Evolutionary conservation across 2,797 vertebrate species (phyloP), one percentile per base, ranked within the genome.

Genomic region (Anas bernieri): DNA sequence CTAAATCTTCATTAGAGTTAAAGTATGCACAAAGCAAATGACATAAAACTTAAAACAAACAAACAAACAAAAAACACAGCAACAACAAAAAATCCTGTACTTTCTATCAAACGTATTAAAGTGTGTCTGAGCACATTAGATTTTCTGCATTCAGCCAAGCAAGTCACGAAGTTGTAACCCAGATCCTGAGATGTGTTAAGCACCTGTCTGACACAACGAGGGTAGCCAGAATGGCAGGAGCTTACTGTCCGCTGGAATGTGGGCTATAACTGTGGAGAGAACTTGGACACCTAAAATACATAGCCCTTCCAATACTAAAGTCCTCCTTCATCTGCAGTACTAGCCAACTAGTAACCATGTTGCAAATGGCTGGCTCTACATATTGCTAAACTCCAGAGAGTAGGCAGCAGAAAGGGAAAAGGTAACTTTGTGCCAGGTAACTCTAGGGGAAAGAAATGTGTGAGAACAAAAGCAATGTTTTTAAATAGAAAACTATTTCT

Each of bases 391-490:
- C 8, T 1, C 0, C 2, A n/a, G 80, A 54, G 7, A 28, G 25
- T 8, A 70, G 69, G 30, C 26, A 91, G 28, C 48, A 88, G 77
- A 59, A 79, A 64, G n/a, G 35, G 25, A 88, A 85, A 12, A 31
- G 23, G 33, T 8, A 56, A 58, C 14, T 72, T 94, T 12, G 6
- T 58, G 33, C 18, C 52, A 70, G 28, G 8, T 74, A 54, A 50
- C 35, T 72, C 17, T 11, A 35, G 33, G 16, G 39, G 48, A 2
- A 30, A 26, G 33, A 68, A 21, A 2, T 5, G 9, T 70, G 52
- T 89, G 63, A 64, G 76, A 85, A 77, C 50, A 92, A 86, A 94
- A 92, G 94, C 92, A 94, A 94, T 95, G 94, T 95, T 97, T 96
- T 87, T 78, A 22, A 83, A 55, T 15, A 46, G 95, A 90, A 95